Base-by-base conservation (phyloP, 2,113 vertebrate species). In the Mesoclemmys tuberculata region DNA sequence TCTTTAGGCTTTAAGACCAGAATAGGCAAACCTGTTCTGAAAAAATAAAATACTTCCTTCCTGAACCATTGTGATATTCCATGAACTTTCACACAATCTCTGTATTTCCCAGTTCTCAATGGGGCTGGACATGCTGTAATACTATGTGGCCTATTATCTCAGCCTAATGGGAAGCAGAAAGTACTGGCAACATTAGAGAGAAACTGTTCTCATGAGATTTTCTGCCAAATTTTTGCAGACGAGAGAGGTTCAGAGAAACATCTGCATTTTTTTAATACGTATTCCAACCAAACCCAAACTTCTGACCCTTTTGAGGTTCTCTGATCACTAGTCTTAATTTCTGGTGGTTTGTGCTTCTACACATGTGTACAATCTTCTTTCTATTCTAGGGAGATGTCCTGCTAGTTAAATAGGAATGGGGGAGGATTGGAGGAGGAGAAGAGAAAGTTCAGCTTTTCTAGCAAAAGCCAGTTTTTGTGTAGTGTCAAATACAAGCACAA, bases 131-230 rank as follows among this genome's bases (percentile, higher is more conserved):
- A 61, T 64, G 52, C 85, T 87, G 51, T 44, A 12, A 31, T 58
- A 3, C 24, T 41, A 5, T 0, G 1, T 52, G 29, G 41, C n/a
- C 84, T 49, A 31, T 56, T 58, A 46, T 44, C n/a, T 88, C 49
- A 41, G 29, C 61, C 77, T 80, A 29, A 55, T 77, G 46, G n/a
- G 80, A 93, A 94, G 82, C 41, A 68, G 12, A 55, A 61, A 93
- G 61, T 12, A 12, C 48, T 79, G 46, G 27, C 68, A 92, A 74
- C 22, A 31, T 19, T 26, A 61, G 52, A 78, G 19, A 29, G 9
- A 41, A 2, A 51, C 51, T 82, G 89, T 93, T 91, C 52, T 94
- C 93, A 64, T 41, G 77, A 51, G 41, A 61, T 71, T 87, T 95
- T 41, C 74, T 95, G 74, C 64, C 80, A 92, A 91, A 48, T 92